Evolutionary conservation across 2,113 vertebrate species (phyloP).

Genomic region (Accipiter virgatus): DNA sequence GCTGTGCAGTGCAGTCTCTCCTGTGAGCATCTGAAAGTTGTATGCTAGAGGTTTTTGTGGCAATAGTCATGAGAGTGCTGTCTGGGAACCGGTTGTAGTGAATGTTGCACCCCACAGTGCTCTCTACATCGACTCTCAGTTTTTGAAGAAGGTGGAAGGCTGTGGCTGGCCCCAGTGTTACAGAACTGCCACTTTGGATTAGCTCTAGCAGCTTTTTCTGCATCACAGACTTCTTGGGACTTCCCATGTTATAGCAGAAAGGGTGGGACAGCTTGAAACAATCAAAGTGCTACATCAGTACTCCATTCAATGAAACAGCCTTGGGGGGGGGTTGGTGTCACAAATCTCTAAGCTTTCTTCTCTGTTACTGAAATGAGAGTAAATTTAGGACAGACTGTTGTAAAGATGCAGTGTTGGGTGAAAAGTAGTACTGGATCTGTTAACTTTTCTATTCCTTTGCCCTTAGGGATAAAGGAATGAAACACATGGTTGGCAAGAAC

Average conservation of each 20-base stretch:
- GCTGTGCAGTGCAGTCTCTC: background rate
- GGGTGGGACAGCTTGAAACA: background rate
- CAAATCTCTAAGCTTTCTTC: background rate
- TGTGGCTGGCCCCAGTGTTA: background rate
- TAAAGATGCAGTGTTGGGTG: background rate
- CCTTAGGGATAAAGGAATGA: constrained; percentile 81
- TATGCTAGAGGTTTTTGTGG: background rate
- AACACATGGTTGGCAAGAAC: constrained; percentile 81
- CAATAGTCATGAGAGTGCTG: background rate
- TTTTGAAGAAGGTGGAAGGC: background rate
- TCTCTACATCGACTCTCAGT: background rate
- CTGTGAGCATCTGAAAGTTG: background rate
- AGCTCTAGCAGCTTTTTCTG: background rate
- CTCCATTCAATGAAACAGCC: background rate
- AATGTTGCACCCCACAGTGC: background rate
- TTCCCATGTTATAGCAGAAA: background rate
- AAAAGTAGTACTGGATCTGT: background rate
- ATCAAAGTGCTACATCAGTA: background rate
- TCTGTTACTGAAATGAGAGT: background rate
- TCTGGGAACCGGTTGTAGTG: background rate
- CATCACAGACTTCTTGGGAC: background rate
- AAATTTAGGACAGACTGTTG: background rate
- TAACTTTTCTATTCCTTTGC: background rate
- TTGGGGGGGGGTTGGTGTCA: background rate
- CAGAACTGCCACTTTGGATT: background rate